Base-by-base conservation (phyloP, 2,888 invertebrate species). In the Drosophila borealis region DNA sequence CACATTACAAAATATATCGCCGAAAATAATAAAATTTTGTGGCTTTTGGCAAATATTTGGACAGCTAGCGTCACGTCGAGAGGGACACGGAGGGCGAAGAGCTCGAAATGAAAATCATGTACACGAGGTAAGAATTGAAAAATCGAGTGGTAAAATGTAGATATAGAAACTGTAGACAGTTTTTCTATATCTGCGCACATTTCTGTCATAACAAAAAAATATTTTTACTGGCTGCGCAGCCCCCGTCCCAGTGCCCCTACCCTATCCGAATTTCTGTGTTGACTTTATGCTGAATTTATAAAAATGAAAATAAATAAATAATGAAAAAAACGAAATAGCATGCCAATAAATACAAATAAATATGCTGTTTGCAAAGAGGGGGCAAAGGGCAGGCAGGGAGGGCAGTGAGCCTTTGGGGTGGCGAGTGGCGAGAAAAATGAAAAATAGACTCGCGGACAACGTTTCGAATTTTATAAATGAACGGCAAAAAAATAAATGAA, bases 181-280 rank as follows among this genome's bases (percentile, higher is more conserved):
- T 80, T 74, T 49, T 65, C 65, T 46, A 37, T 61, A 51, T 36
- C 51, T 68, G 72, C 72, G 72, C 78, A 79, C 88, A 85, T 88
- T 85, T 80, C 88, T 88, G 85, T 85, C 85, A 85, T 88, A 85
- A 88, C 83, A 77, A 69, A 74, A 77, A 81, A 76, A 82, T 80
- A 82, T 81, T 60, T 79, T 46, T 56, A 29, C 34, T 4, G 11
- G 25, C 51, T 17, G 33, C 48, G 17, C 55, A 48, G 44, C 61
- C 55, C 13, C 9, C n/a, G 14, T 13, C 54, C 29, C 13, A 6
- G 37, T 10, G 13, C 41, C 34, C 29, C 4, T 37, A 1, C 29
- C 29, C n/a, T 2, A 14, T 25, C 2, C 29, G 29, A 29, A 46
- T 53, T 48, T 37, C 44, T 66, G 63, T 49, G 66, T 70, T 78